phyloP scores from a whole-genome alignment of 1,140 invertebrate species.

The Aphaenogaster ashmeadi region DNA sequence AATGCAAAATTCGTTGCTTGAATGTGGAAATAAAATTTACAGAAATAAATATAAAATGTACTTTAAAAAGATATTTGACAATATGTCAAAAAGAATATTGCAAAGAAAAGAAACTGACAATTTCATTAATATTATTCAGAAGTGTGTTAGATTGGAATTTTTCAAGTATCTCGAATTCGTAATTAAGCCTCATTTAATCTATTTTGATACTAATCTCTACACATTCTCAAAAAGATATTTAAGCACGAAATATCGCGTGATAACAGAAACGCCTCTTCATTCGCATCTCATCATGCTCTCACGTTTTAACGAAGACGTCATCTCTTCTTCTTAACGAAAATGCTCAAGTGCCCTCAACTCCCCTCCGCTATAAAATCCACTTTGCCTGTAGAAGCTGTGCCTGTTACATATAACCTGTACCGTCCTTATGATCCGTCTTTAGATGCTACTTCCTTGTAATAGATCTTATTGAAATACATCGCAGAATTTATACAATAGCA shows the following conservation, averaged over 20 bases:
- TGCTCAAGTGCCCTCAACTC: neutral
- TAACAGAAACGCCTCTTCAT: slow-evolving; percentile 1
- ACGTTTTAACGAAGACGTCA: slow-evolving; percentile 44
- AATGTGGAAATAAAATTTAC: neutral
- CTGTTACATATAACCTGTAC: neutral
- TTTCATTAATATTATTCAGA: slow-evolving; percentile 2
- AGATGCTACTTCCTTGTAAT: slow-evolving; percentile 9
- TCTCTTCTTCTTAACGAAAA: neutral
- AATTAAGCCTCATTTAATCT: neutral
- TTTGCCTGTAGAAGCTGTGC: neutral
- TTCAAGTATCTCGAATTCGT: neutral
- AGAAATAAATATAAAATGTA: neutral
- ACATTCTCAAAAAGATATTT: neutral
- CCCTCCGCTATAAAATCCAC: neutral
- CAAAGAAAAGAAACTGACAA: no score
- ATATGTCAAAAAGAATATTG: neutral
- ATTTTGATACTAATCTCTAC: neutral
- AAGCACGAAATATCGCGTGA: neutral
- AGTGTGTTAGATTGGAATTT: neutral
- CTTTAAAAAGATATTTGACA: neutral
- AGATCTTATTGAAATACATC: slow-evolving; percentile 8
- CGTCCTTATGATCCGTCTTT: neutral
- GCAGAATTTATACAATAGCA: slow-evolving; percentile 12
- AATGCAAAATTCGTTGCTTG: neutral
- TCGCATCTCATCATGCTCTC: neutral